Evolutionary conservation across 2,113 vertebrate genomes (phyloP), one percentile per base, ranked within the genome.

Genomic region (Callospermophilus lateralis): DNA sequence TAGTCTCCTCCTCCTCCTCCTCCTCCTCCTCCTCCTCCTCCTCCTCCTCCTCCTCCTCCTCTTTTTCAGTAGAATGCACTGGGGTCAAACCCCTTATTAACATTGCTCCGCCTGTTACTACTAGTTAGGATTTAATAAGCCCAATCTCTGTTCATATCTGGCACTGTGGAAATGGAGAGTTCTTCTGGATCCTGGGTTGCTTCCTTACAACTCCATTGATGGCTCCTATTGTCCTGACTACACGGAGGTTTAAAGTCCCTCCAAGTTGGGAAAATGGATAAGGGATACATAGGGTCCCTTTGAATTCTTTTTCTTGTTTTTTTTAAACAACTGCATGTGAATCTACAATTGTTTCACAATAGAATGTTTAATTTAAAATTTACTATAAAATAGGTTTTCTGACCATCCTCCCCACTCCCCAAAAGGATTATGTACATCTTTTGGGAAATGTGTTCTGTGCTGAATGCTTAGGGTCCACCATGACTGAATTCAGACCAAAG

Each of bases 371-470:
- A 65, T 45, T 39, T 28, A 10, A 63, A 89, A 72, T 74, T 4
- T 51, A 12, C 24, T 30, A 19, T 67, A 45, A 55, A 37, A 58
- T 45, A 67, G 3, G 10, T 22, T 93, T 84, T 3, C 16, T 55
- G 51, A 12, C 6, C 3, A 30, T 70, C 58, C 5, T 32, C 48
- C 3, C 17, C 28, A 58, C 1, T 1, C 1, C 4, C 1, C 39
- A 39, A 58, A 16, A 22, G 45, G 53, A 61, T 42, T 26, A 84
- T 11, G 11, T 28, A 72, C 34, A 45, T 65, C 8, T 97, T 87
- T 28, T 70, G 34, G 78, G n/a, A 72, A 67, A 73, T 58, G 34
- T 67, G 61, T 88, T 79, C 11, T 30, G 28, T 58, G 8, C 45
- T 65, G 61, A 84, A 39, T 84, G 53, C 4, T 26, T 95, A 51